These are phyloP conservation scores for Cochlearius cochlearius DNA, from an alignment of 2,113 vertebrate genomes.

Conservation along the genomic window DNA sequence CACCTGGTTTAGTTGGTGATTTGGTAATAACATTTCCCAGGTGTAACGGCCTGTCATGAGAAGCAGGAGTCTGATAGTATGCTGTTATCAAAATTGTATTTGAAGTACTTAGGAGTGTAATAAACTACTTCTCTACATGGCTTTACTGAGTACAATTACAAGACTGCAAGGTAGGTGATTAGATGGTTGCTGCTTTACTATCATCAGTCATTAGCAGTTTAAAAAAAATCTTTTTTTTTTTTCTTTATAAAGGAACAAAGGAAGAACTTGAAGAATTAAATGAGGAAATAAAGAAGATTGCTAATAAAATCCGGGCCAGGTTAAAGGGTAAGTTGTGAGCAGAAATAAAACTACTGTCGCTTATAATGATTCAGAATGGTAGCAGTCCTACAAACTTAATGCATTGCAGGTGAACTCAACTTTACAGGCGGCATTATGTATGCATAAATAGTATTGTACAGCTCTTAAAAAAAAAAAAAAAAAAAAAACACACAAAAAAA, in stretches of 20 bases:
- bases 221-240: background rate
- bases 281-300: constrained; percentile 89
- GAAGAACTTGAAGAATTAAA: constrained; percentile 89
- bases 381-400: background rate
- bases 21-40: background rate
- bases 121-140: background rate
- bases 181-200: background rate
- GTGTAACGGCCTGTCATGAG: background rate
- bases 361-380: background rate
- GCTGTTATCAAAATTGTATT: background rate
- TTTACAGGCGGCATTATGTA: background rate
- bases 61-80: background rate
- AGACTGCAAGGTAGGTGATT: background rate
- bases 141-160: background rate
- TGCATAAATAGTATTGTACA: background rate
- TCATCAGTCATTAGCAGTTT: background rate
- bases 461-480: background rate
- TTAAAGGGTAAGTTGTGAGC: constrained; percentile 79
- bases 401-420: background rate
- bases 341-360: background rate
- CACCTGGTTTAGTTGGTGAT: background rate
- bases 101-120: background rate
- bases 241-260: constrained; percentile 82
- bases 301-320: constrained; percentile 84
- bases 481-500: too few relatives aligned